phyloP scores from a whole-genome alignment of 2,113 vertebrate genomes.

The Cinclus cinclus region DNA sequence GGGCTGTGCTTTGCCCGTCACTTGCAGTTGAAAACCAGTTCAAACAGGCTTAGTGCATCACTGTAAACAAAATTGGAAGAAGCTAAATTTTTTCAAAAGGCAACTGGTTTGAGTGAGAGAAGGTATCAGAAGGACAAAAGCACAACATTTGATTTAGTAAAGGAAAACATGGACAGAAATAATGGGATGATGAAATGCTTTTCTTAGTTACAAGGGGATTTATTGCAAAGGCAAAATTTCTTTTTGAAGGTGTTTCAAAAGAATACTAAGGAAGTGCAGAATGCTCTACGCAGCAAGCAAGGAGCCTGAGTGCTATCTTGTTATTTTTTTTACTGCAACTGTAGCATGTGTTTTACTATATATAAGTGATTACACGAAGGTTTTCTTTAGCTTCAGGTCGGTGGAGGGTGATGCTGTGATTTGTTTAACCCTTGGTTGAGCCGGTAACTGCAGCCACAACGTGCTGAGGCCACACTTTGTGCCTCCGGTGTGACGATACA shows the following conservation, averaged over 20 bases:
- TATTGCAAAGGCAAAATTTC: background rate
- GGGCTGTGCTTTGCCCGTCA: background rate
- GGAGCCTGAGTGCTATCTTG: background rate
- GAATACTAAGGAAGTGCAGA: background rate
- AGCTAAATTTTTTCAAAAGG: background rate
- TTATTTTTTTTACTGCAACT: background rate
- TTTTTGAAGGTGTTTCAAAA: background rate
- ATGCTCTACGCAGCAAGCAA: background rate
- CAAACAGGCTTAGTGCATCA: background rate
- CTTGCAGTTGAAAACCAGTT: background rate
- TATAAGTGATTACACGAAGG: background rate
- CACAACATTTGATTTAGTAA: background rate
- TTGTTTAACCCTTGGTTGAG: background rate
- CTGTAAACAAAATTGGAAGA: background rate
- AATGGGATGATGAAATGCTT: background rate
- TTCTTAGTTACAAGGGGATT: background rate
- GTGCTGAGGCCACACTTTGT: background rate
- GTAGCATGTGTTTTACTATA: background rate
- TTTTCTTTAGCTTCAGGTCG: background rate
- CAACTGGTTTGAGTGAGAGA: background rate
- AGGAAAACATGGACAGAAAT: background rate
- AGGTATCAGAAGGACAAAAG: background rate
- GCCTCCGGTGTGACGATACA: fast-evolving
- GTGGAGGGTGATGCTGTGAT: background rate
- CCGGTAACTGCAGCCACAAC: background rate